Evolutionary conservation across 2,888 invertebrate genomes (phyloP).

Genomic region (Aporophyla lueneburgensis): DNA sequence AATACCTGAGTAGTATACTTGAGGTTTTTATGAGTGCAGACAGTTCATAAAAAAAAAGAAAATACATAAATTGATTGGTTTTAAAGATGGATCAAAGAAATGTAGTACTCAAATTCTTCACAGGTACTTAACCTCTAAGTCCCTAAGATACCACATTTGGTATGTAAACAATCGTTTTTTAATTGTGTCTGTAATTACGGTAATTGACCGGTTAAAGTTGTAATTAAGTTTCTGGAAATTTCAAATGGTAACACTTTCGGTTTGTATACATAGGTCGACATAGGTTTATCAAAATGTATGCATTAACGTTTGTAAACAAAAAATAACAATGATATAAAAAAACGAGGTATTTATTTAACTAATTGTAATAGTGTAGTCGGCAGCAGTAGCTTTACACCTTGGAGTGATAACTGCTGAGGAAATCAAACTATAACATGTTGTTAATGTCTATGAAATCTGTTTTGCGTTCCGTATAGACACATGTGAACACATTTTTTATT

Average conservation of each 20-base stretch:
- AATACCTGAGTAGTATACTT: not conserved
- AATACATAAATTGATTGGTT: not conserved
- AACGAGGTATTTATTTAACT: not conserved
- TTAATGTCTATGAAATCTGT: constrained; percentile 41
- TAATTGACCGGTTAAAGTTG: no score
- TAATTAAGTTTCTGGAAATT: not conserved
- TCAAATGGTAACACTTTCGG: not conserved
- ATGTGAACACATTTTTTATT: constrained; percentile 66
- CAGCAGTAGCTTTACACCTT: constrained; percentile 50
- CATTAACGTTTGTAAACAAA: not conserved
- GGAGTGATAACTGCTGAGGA: constrained; percentile 26
- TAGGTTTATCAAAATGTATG: not conserved
- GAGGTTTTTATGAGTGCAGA: not conserved
- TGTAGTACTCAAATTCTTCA: not conserved
- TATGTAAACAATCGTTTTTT: no score
- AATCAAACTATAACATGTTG: constrained; percentile 26
- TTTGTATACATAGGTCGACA: constrained; percentile 20
- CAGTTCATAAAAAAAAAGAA: not conserved
- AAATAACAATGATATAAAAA: constrained; percentile 18
- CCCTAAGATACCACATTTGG: no score
- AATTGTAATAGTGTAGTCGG: constrained; percentile 6
- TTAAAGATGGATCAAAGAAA: not conserved
- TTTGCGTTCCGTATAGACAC: constrained; percentile 41
- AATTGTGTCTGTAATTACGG: no score
- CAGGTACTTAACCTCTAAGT: no score